Conservation (phyloP, 1,140 invertebrate species). For the Drosophila seguyi region DNA sequence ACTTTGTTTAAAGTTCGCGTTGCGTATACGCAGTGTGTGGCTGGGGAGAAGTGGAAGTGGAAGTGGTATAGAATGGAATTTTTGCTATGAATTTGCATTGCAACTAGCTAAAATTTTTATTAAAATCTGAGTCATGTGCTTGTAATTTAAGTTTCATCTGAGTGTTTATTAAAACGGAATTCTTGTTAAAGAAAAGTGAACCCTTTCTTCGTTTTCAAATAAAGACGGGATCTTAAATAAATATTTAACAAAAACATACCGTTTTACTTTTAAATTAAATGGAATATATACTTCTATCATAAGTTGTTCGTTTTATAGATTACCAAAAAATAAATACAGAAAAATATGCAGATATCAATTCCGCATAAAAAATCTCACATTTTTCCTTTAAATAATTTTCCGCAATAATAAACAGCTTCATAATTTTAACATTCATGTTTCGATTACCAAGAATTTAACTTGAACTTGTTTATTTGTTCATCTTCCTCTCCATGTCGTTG, state of each 20-base stretch:
- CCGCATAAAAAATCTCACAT: background rate
- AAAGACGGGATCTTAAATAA: background rate
- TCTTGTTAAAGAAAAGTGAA: background rate
- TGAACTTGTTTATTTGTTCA: background rate
- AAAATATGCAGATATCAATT: background rate
- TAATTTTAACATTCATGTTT: conserved; percentile 5
- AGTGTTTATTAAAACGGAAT: background rate
- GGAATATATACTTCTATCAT: background rate
- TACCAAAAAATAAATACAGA: no score
- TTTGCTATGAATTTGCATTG: background rate
- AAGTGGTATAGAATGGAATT: background rate
- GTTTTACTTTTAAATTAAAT: background rate
- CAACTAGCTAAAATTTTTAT: background rate
- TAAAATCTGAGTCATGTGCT: background rate
- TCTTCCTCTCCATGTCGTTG: background rate
- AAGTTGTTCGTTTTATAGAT: no score
- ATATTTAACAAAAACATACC: background rate
- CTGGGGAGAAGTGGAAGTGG: no score
- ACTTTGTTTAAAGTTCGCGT: conserved; percentile 5
- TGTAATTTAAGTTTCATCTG: background rate
- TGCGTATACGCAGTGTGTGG: conserved; percentile 19
- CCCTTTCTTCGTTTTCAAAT: background rate
- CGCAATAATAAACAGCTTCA: conserved; percentile 2
- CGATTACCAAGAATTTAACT: conserved; percentile 18
- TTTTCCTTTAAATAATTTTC: background rate